Evolutionary conservation across 2,113 vertebrate genomes (phyloP).

Genomic region (Herpailurus yagouaroundi): DNA sequence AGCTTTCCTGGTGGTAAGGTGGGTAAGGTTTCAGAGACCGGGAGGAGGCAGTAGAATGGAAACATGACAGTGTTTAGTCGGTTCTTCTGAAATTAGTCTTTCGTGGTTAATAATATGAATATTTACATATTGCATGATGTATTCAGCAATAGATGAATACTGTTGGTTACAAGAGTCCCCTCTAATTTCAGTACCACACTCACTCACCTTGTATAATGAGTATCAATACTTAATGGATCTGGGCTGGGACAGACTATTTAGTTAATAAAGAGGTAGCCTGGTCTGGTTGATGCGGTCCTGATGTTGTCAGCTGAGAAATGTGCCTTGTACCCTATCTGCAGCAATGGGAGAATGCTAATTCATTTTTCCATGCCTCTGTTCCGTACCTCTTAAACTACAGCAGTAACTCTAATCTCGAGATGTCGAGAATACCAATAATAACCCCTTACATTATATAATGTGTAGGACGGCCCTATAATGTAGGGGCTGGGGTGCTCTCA

Average conservation of each 20-base stretch:
- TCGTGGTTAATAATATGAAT: not conserved
- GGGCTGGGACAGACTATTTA: not conserved
- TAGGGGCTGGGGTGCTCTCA: not conserved
- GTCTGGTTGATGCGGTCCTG: not conserved
- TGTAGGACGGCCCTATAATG: not conserved
- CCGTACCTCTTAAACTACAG: not conserved
- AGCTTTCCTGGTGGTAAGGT: not conserved
- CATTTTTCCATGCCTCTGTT: not conserved
- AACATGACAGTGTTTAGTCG: not conserved
- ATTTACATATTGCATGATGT: not conserved
- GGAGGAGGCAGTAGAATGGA: not conserved
- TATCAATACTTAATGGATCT: not conserved
- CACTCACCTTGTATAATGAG: not conserved
- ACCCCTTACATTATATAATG: not conserved
- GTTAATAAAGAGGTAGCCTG: not conserved
- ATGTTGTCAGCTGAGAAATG: not conserved
- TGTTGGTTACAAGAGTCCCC: not conserved
- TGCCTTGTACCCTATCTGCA: not conserved
- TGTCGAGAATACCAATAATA: not conserved
- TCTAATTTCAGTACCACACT: not conserved
- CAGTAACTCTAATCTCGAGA: conserved; percentile 19
- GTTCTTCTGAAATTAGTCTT: conserved; percentile 47
- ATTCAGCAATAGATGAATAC: not conserved
- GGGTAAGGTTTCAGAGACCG: not conserved
- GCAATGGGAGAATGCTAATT: not conserved